Percentiles rank a stretch among this genome's conserved stretches.
These are phyloP conservation scores for Folsomia candida DNA, from an alignment of 2,888 invertebrate genomes.

Conservation along the genomic window DNA sequence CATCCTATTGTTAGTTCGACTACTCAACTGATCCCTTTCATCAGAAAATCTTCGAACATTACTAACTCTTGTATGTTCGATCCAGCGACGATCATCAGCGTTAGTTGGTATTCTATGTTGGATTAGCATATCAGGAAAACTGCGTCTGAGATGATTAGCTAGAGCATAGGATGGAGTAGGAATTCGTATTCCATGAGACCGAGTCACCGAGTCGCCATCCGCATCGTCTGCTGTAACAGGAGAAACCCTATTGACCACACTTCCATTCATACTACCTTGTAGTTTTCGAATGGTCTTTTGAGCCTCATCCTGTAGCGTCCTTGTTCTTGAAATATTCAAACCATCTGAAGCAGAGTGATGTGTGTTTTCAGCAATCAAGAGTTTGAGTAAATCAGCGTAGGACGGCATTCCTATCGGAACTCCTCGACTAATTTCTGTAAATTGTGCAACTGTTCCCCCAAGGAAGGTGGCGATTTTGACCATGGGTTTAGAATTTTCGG, in stretches of 20 bases:
- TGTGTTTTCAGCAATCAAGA: not conserved
- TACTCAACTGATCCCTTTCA: not conserved
- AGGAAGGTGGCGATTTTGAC: constrained; percentile 37
- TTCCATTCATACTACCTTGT: not conserved
- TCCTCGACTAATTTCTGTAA: not conserved
- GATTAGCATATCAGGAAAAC: not conserved
- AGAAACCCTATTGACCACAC: not conserved
- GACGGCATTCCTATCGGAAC: constrained; percentile 1
- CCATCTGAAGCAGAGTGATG: not conserved
- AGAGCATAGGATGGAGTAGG: not conserved
- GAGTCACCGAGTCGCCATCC: not conserved
- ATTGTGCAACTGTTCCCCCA: constrained; percentile 30
- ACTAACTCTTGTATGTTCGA: not conserved
- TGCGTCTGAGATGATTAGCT: not conserved
- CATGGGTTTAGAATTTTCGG: constrained; percentile 30
- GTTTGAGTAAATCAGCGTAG: not conserved
- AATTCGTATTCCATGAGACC: not conserved
- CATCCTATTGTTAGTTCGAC: not conserved
- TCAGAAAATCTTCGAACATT: not conserved
- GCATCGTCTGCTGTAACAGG: not conserved
- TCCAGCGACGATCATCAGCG: not conserved
- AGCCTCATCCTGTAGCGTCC: not conserved
- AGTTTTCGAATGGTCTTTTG: not conserved
- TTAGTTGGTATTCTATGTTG: too few species aligned
- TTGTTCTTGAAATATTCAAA: not conserved